phyloP scores from a whole-genome alignment of 2,888 invertebrate genomes.

The Tenthredo scrophulariae region DNA sequence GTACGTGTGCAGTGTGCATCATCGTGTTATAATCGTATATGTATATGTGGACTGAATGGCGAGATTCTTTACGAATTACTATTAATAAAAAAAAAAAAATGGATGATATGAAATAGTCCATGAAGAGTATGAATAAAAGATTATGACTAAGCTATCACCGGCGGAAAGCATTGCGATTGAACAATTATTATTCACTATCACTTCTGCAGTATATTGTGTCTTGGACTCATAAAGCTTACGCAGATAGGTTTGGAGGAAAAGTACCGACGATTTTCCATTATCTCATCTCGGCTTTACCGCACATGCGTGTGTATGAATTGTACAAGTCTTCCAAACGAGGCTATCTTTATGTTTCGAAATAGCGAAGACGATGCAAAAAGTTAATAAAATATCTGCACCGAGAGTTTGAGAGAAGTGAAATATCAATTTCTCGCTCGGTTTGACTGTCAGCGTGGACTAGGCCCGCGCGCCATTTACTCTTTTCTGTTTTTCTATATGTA shows the following conservation, averaged over 20 bases:
- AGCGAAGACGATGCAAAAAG: no score
- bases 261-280: background rate
- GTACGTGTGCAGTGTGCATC: background rate
- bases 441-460: background rate
- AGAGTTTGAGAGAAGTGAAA: background rate
- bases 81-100: background rate
- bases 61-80: background rate
- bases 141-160: background rate
- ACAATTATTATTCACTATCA: background rate
- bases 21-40: background rate
- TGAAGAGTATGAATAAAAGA: conserved; percentile 4
- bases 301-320: background rate
- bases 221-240: background rate
- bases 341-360: background rate
- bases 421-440: background rate
- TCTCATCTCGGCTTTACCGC: background rate
- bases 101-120: background rate
- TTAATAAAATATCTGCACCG: background rate
- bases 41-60: background rate
- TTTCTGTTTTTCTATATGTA: background rate
- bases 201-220: background rate
- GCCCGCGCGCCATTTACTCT: background rate
- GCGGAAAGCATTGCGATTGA: conserved; percentile 13
- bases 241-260: background rate
- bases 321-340: background rate